Evolutionary conservation across 64 coral and sea anemone genomes (phyloP).

Genomic region (Montipora cactus): DNA sequence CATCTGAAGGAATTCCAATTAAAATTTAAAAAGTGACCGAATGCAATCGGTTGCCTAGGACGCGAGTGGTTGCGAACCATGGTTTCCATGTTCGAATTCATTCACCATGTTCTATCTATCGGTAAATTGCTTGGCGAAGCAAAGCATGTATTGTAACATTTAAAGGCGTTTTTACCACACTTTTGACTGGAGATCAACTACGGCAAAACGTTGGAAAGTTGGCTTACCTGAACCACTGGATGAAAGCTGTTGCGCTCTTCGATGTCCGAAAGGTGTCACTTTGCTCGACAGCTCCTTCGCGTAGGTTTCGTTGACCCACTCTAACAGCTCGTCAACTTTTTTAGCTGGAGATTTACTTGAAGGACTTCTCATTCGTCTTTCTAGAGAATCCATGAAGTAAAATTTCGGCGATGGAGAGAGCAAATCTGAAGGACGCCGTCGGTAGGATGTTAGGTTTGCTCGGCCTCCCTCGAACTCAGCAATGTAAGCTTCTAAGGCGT

Average conservation of each 20-base stretch:
- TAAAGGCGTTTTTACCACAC: not conserved
- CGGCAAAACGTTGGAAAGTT: not conserved
- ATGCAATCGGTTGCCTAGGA: constrained; percentile 17
- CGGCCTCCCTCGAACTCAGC: constrained; percentile 67
- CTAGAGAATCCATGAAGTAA: constrained; percentile 94
- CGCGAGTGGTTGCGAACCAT: not conserved
- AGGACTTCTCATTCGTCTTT: constrained; percentile 73
- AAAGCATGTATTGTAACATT: no score
- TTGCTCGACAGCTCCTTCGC: constrained; percentile 72
- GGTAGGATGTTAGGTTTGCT: constrained; percentile 15
- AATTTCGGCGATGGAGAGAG: constrained; percentile 87
- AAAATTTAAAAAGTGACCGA: not conserved
- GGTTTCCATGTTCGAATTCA: constrained; percentile 2
- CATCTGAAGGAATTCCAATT: not conserved
- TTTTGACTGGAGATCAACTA: not conserved
- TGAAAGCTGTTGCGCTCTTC: constrained; percentile 41
- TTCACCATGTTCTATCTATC: no score
- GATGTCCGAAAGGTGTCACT: constrained; percentile 78
- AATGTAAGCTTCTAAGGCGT: constrained; percentile 91
- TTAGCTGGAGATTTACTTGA: constrained; percentile 71
- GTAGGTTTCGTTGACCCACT: constrained; percentile 91
- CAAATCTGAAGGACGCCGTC: constrained; percentile 78
- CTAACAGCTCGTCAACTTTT: constrained; percentile 88
- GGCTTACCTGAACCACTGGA: constrained; percentile 59
- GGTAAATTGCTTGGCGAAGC: not conserved